Percentiles rank a stretch among this genome's conserved stretches.
Evolutionary conservation across 2,113 vertebrate species (phyloP).

Genomic region (Peromyscus maniculatus): DNA sequence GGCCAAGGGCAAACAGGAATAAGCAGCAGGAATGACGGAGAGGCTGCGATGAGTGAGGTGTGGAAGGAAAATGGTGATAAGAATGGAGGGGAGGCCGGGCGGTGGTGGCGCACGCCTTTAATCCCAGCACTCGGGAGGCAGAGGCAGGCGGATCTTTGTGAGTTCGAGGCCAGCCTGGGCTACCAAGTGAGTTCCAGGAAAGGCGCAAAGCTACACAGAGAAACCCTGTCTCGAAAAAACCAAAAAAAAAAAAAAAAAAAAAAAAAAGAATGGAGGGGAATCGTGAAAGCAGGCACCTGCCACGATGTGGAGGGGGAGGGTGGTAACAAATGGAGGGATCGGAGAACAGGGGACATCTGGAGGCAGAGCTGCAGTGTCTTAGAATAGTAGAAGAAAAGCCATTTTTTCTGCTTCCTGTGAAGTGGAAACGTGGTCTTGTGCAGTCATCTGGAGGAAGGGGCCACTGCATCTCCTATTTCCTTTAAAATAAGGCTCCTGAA

Average conservation of each 20-base stretch:
- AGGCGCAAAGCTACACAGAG: too few relatives aligned
- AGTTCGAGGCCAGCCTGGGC: too few relatives aligned
- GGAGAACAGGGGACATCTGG: background rate
- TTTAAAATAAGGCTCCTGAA: background rate
- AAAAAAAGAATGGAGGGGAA: background rate
- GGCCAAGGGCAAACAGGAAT: background rate
- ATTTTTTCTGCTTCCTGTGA: background rate
- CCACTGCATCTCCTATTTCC: background rate
- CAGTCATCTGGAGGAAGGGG: background rate
- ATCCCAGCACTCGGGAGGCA: too few relatives aligned
- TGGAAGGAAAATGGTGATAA: background rate
- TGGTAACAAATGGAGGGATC: background rate
- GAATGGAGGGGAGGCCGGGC: background rate
- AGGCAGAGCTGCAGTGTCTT: background rate
- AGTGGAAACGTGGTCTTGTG: background rate
- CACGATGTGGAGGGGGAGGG: background rate
- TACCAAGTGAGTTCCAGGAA: too few relatives aligned
- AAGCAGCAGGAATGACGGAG: background rate
- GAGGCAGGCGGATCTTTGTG: too few relatives aligned
- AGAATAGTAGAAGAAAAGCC: background rate
- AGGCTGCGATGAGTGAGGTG: background rate
- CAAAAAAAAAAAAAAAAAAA: too few relatives aligned
- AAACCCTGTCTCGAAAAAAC: too few relatives aligned
- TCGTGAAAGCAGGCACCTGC: background rate
- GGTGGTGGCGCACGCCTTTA: too few relatives aligned